Evolutionary conservation across 2,113 vertebrate species (phyloP).

Genomic region (Grammomys surdaster): DNA sequence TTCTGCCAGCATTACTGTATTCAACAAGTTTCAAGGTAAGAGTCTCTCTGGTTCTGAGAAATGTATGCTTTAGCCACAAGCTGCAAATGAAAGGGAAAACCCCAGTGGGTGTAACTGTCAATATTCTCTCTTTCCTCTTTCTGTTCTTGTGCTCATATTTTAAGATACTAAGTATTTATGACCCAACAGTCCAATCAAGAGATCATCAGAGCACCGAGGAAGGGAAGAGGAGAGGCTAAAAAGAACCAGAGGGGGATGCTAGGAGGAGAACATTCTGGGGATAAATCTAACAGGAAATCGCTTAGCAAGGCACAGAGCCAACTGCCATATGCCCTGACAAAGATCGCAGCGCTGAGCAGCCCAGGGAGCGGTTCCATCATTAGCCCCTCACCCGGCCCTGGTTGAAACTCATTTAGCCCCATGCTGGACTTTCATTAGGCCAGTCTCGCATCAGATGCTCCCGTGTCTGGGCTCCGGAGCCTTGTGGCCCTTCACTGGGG

Average conservation of each 20-base stretch:
- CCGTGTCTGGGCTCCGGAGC: constrained; percentile 90
- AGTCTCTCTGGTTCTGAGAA: background rate
- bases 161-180: background rate
- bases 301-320: constrained; percentile 89
- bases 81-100: constrained; percentile 22
- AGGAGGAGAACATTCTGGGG: constrained; percentile 68
- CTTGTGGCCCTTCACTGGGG: constrained; percentile 85
- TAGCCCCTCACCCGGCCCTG: constrained; percentile 97
- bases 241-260: background rate
- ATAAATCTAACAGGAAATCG: constrained; percentile 72
- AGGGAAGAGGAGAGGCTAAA: background rate
- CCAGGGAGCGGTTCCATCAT: constrained; percentile 95
- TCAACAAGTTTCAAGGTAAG: constrained; percentile 59
- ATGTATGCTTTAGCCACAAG: constrained; percentile 39
- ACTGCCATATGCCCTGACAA: constrained; percentile 97
- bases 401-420: constrained; percentile 99
- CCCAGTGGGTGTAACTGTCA: background rate
- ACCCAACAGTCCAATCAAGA: background rate
- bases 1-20: background rate
- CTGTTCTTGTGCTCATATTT: background rate
- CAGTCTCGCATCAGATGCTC: constrained; percentile 98
- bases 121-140: background rate
- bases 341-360: constrained; percentile 90
- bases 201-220: background rate
- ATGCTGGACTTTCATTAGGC: constrained; percentile 99